Percentiles rank a stretch among this genome's conserved stretches.
phyloP scores from a whole-genome alignment of 2,888 invertebrate genomes.

The Uloborus plumipes region DNA sequence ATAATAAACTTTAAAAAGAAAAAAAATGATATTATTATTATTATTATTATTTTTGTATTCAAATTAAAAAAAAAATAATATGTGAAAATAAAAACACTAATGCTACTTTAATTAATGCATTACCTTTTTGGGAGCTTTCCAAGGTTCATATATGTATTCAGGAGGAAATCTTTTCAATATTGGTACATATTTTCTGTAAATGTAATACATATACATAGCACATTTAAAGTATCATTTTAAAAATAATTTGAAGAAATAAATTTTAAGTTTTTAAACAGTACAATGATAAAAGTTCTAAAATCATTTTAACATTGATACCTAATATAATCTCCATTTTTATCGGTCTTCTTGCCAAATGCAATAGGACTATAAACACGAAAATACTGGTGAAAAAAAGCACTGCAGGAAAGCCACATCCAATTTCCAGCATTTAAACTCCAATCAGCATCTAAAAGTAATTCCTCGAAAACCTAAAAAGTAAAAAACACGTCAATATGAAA shows the following conservation, averaged over 20 bases:
- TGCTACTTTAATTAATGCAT: not conserved
- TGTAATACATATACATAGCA: not conserved
- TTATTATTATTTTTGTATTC: no score
- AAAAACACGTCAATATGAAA: no score
- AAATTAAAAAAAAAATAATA: no score
- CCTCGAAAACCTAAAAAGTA: conserved; percentile 80
- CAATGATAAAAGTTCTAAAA: not conserved
- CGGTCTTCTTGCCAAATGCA: conserved; percentile 84
- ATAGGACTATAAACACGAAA: conserved; percentile 89
- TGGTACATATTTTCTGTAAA: conserved; percentile 81
- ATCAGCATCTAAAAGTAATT: conserved; percentile 84
- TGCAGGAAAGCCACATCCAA: conserved; percentile 92
- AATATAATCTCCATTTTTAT: conserved; percentile 89
- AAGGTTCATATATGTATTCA: conserved; percentile 88
- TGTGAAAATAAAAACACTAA: not conserved
- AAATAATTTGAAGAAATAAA: not conserved
- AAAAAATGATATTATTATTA: no score
- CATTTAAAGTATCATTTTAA: not conserved
- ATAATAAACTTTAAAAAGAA: no score
- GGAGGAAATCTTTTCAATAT: conserved; percentile 83
- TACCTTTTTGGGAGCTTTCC: conserved; percentile 83
- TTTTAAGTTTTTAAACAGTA: not conserved
- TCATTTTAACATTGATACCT: conserved; percentile 74
- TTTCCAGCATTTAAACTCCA: conserved; percentile 90
- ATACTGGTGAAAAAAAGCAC: conserved; percentile 89